These are phyloP conservation scores for Pseudochromis fuscus DNA, from an alignment of 2,797 vertebrate species.

Conservation along the genomic window DNA sequence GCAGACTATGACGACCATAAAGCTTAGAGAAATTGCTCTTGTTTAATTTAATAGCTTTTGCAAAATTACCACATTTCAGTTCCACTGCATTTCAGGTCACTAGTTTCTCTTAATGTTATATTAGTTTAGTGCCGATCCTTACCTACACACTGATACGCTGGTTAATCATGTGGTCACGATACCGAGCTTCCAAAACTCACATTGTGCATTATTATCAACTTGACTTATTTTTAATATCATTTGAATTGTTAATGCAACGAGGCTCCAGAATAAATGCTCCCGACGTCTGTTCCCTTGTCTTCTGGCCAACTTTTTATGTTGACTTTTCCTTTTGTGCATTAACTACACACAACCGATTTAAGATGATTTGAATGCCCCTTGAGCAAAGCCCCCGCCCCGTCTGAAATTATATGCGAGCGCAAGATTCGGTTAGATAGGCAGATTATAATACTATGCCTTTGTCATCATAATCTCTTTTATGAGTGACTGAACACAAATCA, in stretches of 20 bases:
- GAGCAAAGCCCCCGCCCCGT: conserved; percentile 65
- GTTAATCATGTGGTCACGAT: conserved; percentile 49
- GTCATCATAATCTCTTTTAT: conserved; percentile 85
- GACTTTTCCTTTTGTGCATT: conserved; percentile 66
- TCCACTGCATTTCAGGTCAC: conserved; percentile 66
- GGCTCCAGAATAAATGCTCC: conserved; percentile 41
- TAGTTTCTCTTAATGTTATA: conserved; percentile 50
- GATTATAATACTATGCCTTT: conserved; percentile 80
- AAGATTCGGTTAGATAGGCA: conserved; percentile 78
- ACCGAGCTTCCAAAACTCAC: conserved; percentile 41
- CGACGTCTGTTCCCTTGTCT: conserved; percentile 57
- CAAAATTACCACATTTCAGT: conserved; percentile 74
- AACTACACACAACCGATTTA: conserved; percentile 73
- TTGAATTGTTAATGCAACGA: conserved; percentile 59
- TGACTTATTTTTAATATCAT: conserved; percentile 61
- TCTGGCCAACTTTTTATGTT: conserved; percentile 66
- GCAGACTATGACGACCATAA: conserved; percentile 70
- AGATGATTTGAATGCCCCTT: conserved; percentile 75
- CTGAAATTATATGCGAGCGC: conserved; percentile 70
- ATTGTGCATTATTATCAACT: conserved; percentile 48
- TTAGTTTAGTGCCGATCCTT: conserved; percentile 46
- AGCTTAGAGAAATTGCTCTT: conserved; percentile 77
- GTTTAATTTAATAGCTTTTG: conserved; percentile 78
- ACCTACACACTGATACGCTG: conserved; percentile 41
- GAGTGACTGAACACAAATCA: conserved; percentile 84